Percentiles rank a stretch among this genome's conserved stretches.
Evolutionary conservation across 2,113 vertebrate genomes (phyloP).

Genomic region (Poeciliopsis prolifica): DNA sequence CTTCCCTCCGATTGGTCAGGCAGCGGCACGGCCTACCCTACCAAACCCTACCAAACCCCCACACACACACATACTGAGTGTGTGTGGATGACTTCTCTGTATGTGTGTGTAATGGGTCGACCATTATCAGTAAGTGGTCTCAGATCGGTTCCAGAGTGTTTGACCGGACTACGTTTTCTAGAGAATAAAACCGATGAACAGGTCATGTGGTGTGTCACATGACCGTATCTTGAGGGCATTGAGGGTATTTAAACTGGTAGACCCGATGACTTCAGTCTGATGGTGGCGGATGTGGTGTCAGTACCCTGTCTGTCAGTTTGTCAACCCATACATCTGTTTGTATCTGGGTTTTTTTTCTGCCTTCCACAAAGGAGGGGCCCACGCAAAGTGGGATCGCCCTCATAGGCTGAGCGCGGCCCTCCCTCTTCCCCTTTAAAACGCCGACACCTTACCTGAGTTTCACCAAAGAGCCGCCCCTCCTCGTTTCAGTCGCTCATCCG

Average conservation of each 20-base stretch:
- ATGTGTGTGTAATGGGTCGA: not conserved
- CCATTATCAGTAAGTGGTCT: not conserved
- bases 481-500: slow-evolving; percentile 1
- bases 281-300: not conserved
- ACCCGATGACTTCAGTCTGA: not conserved
- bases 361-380: slow-evolving; percentile 22
- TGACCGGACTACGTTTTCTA: not conserved
- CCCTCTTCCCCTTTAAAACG: slow-evolving; percentile 74
- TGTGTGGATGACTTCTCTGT: slow-evolving; percentile 3
- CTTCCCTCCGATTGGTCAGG: slow-evolving; percentile 47
- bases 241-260: slow-evolving; percentile 38
- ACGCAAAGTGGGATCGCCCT: not conserved
- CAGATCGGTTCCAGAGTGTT: slow-evolving; percentile 1
- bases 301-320: not conserved
- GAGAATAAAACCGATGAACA: not conserved
- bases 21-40: slow-evolving; percentile 52
- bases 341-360: not conserved
- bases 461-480: slow-evolving; percentile 55
- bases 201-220: slow-evolving; percentile 41
- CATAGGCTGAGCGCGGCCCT: slow-evolving; percentile 72
- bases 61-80: too few relatives aligned
- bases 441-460: slow-evolving; percentile 61
- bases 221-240: slow-evolving; percentile 14
- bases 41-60: too few relatives aligned
- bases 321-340: not conserved